Conservation (phyloP, 2,888 invertebrate genomes). For the Pristionchus mayeri region DNA sequence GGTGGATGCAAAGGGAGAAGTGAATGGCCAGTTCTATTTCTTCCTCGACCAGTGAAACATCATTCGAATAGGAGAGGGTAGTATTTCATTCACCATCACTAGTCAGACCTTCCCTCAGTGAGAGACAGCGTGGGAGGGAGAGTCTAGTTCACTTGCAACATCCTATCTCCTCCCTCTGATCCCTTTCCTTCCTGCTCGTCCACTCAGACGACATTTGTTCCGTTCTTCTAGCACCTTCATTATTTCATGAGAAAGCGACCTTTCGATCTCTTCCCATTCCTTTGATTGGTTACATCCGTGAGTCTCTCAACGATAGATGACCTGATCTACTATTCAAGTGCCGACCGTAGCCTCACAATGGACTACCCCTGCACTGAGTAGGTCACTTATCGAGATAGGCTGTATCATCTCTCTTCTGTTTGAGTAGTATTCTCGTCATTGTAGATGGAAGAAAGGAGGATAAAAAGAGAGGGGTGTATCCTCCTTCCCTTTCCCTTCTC, state of each 20-base stretch:
- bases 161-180: background rate
- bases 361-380: background rate
- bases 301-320: background rate
- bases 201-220: slow-evolving; percentile 30
- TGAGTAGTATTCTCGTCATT: slow-evolving; percentile 32
- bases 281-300: background rate
- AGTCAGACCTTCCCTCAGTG: background rate
- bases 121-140: slow-evolving; percentile 7
- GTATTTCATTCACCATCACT: too few species aligned
- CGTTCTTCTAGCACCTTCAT: background rate
- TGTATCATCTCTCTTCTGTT: slow-evolving; percentile 15
- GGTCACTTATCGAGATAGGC: background rate
- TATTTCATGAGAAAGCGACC: background rate
- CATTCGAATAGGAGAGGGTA: too few species aligned
- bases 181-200: background rate
- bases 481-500: background rate
- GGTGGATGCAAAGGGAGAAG: too few species aligned
- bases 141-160: slow-evolving; percentile 3
- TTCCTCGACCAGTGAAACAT: too few species aligned
- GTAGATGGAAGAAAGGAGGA: background rate
- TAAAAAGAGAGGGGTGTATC: background rate
- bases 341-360: background rate
- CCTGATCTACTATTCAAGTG: background rate
- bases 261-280: background rate
- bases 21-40: too few species aligned